A percentile compares a stretch with the other conserved stretches of the same genome.
Conservation (phyloP, 30 jellyfish, hydroid and myxozoan genomes). For the Aurelia sp. region DNA sequence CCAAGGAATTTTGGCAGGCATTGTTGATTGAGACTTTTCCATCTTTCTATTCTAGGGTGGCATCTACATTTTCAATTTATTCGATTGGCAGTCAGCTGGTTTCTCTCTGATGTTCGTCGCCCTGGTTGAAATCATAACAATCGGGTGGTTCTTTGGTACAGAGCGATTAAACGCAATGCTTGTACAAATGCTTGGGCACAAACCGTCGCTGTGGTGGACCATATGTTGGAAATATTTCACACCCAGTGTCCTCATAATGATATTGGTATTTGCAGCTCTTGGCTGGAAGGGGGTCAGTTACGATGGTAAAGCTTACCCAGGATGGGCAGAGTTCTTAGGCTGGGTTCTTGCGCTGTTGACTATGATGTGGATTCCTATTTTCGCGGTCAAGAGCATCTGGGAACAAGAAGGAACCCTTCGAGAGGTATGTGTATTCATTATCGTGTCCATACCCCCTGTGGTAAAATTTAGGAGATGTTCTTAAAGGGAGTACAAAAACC, state of each 20-base stretch:
- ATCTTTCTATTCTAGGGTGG: constrained; percentile 80
- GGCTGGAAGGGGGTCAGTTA: constrained; percentile 82
- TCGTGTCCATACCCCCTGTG: not conserved
- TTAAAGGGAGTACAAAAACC: too few relatives aligned
- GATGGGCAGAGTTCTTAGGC: constrained; percentile 89
- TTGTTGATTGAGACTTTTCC: too few relatives aligned
- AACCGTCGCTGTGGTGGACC: constrained; percentile 92
- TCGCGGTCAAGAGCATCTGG: constrained; percentile 52
- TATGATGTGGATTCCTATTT: constrained; percentile 74
- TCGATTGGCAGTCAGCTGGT: constrained; percentile 89
- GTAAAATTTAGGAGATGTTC: too few relatives aligned
- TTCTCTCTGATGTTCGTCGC: constrained; percentile 87
- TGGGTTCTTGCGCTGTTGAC: constrained; percentile 76
- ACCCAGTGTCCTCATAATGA: constrained; percentile 65
- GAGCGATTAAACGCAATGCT: constrained; percentile 78
- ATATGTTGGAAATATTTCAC: constrained; percentile 91
- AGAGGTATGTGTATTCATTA: constrained; percentile 28
- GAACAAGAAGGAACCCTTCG: constrained; percentile 44
- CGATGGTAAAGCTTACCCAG: constrained; percentile 65
- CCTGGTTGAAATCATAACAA: constrained; percentile 74
- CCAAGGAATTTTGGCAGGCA: too few relatives aligned
- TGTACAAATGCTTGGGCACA: constrained; percentile 84
- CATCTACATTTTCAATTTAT: constrained; percentile 75
- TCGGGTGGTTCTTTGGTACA: constrained; percentile 93
- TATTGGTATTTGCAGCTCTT: constrained; percentile 47